phyloP scores from a whole-genome alignment of 2,797 vertebrate species.

The Tokudaia tokunoshimensis region DNA sequence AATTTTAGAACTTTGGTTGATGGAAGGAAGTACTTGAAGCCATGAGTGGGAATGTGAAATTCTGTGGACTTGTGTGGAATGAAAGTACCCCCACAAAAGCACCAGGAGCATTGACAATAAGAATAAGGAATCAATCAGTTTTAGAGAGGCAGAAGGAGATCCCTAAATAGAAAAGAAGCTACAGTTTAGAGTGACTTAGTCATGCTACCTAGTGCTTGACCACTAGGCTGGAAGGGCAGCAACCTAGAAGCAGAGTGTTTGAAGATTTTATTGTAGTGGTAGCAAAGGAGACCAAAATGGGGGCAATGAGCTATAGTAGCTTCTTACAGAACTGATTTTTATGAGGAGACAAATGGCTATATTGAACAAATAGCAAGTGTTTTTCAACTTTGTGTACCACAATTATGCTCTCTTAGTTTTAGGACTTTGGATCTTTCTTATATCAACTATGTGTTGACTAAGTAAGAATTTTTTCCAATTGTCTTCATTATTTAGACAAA shows the following conservation, averaged over 20 bases:
- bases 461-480: slow-evolving; percentile 49
- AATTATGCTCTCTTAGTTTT: slow-evolving; percentile 32
- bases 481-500: slow-evolving; percentile 4
- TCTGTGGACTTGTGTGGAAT: neutral
- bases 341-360: neutral
- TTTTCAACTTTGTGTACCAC: slow-evolving; percentile 17
- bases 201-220: neutral
- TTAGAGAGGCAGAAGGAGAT: slow-evolving; percentile 4
- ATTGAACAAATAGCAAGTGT: slow-evolving; percentile 56
- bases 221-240: neutral
- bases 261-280: neutral
- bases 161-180: neutral
- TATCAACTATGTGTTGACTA: slow-evolving; percentile 13
- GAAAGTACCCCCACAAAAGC: neutral
- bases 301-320: neutral
- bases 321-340: slow-evolving; percentile 10
- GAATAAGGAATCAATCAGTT: neutral
- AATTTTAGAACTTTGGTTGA: slow-evolving; percentile 15
- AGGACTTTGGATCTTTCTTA: slow-evolving; percentile 22
- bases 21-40: neutral
- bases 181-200: neutral
- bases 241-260: neutral
- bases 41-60: slow-evolving; percentile 31
- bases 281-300: neutral
- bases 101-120: neutral